Evolutionary conservation across 2,888 invertebrate genomes (phyloP).

Genomic region (Trissonchulus latispiculum): DNA sequence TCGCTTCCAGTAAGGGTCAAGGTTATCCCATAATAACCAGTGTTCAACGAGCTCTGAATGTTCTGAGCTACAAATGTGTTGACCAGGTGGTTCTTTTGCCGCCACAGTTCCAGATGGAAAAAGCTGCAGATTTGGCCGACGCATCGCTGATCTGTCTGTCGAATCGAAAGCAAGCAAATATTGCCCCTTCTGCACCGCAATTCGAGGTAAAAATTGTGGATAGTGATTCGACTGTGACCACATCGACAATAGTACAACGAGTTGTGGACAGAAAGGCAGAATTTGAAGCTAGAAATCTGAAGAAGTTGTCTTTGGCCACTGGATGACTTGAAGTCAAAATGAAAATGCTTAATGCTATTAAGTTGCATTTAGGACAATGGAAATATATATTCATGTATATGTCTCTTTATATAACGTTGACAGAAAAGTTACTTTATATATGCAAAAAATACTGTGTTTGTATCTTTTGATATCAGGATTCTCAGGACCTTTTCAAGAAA

Average conservation of each 20-base stretch:
- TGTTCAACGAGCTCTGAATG: conserved; percentile 3
- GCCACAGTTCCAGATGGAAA: not conserved
- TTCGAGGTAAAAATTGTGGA: not conserved
- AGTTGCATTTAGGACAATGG: too few relatives aligned
- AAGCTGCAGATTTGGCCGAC: not conserved
- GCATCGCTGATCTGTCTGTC: not conserved
- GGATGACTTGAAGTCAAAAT: too few relatives aligned
- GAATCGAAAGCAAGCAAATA: not conserved
- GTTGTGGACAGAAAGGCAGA: not conserved
- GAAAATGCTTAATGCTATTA: too few relatives aligned
- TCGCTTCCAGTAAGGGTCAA: not conserved
- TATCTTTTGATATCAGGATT: too few relatives aligned
- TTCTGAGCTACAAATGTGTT: not conserved
- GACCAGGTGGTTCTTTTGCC: not conserved
- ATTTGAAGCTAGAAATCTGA: not conserved
- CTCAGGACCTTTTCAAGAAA: too few relatives aligned
- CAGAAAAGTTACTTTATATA: too few relatives aligned
- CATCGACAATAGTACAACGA: not conserved
- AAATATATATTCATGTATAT: too few relatives aligned
- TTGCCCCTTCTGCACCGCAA: not conserved
- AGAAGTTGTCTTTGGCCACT: too few relatives aligned
- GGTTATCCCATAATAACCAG: not conserved
- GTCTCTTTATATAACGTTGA: too few relatives aligned
- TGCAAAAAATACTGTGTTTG: too few relatives aligned
- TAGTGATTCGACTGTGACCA: not conserved